These are phyloP conservation scores for Eledone cirrhosa DNA, from an alignment of 2,888 invertebrate genomes.

Conservation along the genomic window DNA sequence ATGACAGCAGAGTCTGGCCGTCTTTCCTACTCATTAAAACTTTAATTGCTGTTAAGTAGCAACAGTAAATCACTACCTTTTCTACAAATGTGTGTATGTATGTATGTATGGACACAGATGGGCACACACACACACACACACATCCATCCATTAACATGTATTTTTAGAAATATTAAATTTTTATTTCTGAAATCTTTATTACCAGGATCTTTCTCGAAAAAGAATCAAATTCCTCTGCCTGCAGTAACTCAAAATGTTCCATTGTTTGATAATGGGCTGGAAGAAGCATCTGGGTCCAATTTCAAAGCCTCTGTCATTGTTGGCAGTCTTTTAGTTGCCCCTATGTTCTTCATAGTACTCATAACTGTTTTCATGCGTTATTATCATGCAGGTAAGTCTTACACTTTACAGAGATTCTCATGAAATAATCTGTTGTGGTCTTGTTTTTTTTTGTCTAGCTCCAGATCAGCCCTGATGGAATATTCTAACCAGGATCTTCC, in stretches of 20 bases:
- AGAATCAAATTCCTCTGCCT: slow-evolving; percentile 3
- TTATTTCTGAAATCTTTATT: background rate
- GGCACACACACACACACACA: too few species aligned
- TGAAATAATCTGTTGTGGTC: background rate
- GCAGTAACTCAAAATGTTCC: background rate
- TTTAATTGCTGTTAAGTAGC: too few species aligned
- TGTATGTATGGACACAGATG: too few species aligned
- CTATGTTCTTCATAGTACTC: slow-evolving; percentile 63
- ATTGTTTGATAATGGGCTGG: background rate
- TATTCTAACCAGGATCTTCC: too few species aligned
- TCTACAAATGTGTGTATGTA: too few species aligned
- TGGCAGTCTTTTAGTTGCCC: slow-evolving; percentile 65
- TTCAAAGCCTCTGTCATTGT: slow-evolving; percentile 65
- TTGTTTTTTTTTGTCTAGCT: too few species aligned
- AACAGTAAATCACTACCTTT: too few species aligned
- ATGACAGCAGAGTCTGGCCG: too few species aligned
- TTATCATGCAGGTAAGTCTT: slow-evolving; percentile 60
- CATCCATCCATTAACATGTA: too few species aligned
- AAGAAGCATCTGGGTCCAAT: slow-evolving; percentile 36
- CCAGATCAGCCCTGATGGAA: too few species aligned
- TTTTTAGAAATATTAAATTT: too few species aligned
- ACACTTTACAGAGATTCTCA: background rate
- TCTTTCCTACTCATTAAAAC: too few species aligned
- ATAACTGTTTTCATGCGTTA: slow-evolving; percentile 63
- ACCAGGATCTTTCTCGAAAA: slow-evolving; percentile 2